These are phyloP conservation scores for Porites cylindrica DNA, from an alignment of 92 coral and sea anemone species.

Conservation along the genomic window DNA sequence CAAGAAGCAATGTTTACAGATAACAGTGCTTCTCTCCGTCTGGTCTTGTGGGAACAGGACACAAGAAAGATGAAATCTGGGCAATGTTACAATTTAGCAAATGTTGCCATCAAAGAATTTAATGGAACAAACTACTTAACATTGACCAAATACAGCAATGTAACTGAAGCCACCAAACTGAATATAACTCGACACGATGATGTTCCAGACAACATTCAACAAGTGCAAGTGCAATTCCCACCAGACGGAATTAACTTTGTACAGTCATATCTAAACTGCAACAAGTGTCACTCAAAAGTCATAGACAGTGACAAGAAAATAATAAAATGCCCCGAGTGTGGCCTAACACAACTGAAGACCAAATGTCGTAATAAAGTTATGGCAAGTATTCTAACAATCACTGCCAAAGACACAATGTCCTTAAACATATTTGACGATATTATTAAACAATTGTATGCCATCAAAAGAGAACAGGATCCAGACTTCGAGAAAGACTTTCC, in stretches of 20 bases:
- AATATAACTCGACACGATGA: conserved; percentile 50
- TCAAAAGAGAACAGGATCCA: conserved; percentile 31
- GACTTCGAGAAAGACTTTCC: conserved; percentile 35
- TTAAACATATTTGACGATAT: too few species aligned
- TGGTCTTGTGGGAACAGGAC: conserved; percentile 67
- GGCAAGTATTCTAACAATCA: conserved; percentile 36
- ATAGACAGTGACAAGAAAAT: conserved; percentile 44
- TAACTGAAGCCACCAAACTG: conserved; percentile 37
- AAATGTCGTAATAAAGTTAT: conserved; percentile 45
- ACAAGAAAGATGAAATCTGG: conserved; percentile 41
- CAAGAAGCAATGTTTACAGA: conserved; percentile 61
- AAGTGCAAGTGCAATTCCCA: conserved; percentile 54
- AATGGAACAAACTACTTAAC: conserved; percentile 53
- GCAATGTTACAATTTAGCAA: conserved; percentile 31
- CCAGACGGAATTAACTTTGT: conserved; percentile 62
- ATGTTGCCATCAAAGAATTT: conserved; percentile 53
- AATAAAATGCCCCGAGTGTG: conserved; percentile 49
- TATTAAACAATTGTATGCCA: conserved; percentile 21
- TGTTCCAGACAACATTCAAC: conserved; percentile 40
- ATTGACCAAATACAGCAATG: conserved; percentile 56
- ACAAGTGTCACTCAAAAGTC: conserved; percentile 60
- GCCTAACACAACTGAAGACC: conserved; percentile 50
- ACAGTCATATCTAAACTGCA: conserved; percentile 49
- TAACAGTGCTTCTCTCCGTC: conserved; percentile 55
- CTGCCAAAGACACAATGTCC: too few species aligned